These are phyloP conservation scores for Ectobius pallidus DNA, from an alignment of 2,888 invertebrate genomes.

Conservation along the genomic window DNA sequence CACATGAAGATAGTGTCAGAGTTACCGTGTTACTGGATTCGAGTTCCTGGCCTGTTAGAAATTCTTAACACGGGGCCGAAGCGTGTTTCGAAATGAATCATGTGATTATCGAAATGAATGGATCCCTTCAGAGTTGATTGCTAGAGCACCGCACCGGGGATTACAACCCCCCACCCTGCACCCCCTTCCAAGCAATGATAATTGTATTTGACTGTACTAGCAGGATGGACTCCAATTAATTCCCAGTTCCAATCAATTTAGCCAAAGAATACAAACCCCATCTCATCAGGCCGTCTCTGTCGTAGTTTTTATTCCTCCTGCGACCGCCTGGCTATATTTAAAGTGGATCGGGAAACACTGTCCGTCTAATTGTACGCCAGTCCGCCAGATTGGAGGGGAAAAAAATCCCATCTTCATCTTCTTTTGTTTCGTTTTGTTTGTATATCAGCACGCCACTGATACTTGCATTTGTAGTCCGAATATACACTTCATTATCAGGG, in stretches of 20 bases:
- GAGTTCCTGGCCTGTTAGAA: too few species aligned
- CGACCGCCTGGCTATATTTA: conserved; percentile 32
- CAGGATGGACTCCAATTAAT: conserved; percentile 41
- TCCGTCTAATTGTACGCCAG: conserved; percentile 19
- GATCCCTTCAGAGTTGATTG: conserved; percentile 5
- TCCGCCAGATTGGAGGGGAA: too few species aligned
- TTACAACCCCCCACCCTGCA: conserved; percentile 3
- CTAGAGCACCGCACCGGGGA: conserved; percentile 16
- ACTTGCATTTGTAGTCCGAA: too few species aligned
- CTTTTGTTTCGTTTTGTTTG: too few species aligned
- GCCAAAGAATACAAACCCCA: conserved; percentile 44
- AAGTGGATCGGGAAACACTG: conserved; percentile 38
- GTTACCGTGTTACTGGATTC: too few species aligned
- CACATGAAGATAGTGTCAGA: too few species aligned
- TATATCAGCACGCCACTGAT: too few species aligned
- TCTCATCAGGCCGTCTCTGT: conserved; percentile 39
- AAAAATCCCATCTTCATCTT: too few species aligned
- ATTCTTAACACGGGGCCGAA: too few species aligned
- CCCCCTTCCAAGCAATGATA: conserved; percentile 10
- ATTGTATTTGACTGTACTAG: conserved; percentile 30
- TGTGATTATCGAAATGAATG: conserved; percentile 27
- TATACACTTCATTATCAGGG: too few species aligned
- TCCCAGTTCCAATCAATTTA: conserved; percentile 44
- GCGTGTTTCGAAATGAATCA: too few species aligned
- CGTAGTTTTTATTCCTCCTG: conserved; percentile 31